These are phyloP conservation scores for Etia nguti DNA, from an alignment of 2,113 vertebrate species.

Conservation along the genomic window DNA sequence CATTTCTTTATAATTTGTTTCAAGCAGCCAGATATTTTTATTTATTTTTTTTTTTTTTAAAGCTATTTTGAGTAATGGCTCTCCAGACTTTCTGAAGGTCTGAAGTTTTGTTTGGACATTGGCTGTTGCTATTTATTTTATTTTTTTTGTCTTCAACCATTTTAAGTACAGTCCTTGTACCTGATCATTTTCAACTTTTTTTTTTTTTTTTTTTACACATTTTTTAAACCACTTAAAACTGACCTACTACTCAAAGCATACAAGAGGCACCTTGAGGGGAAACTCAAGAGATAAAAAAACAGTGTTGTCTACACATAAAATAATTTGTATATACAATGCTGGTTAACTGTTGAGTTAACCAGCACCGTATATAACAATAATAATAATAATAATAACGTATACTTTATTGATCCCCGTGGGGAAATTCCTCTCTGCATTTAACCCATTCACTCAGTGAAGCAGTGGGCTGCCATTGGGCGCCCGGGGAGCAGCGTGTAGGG, in stretches of 20 bases:
- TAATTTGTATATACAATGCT: too few species aligned
- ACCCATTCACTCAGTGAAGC: too few species aligned
- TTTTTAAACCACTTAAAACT: rapidly evolving
- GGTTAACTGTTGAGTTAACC: neutral
- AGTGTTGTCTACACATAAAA: neutral
- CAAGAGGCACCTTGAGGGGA: rapidly evolving
- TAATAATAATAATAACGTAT: too few species aligned
- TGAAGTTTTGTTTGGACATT: neutral
- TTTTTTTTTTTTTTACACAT: too few species aligned
- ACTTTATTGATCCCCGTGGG: too few species aligned
- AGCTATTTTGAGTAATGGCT: neutral
- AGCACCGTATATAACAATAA: too few species aligned
- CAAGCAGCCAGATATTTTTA: neutral
- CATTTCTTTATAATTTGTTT: neutral
- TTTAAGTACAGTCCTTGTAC: neutral
- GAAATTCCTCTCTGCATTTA: too few species aligned
- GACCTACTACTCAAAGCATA: rapidly evolving
- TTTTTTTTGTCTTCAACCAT: neutral
- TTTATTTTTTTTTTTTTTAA: neutral
- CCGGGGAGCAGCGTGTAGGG: too few species aligned
- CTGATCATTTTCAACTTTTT: neutral
- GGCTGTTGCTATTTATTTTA: neutral
- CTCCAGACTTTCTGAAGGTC: neutral
- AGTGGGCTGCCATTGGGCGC: too few species aligned
- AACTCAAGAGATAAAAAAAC: rapidly evolving